Evolutionary conservation across 2,888 invertebrate species (phyloP).

Genomic region (Microchrysa polita): DNA sequence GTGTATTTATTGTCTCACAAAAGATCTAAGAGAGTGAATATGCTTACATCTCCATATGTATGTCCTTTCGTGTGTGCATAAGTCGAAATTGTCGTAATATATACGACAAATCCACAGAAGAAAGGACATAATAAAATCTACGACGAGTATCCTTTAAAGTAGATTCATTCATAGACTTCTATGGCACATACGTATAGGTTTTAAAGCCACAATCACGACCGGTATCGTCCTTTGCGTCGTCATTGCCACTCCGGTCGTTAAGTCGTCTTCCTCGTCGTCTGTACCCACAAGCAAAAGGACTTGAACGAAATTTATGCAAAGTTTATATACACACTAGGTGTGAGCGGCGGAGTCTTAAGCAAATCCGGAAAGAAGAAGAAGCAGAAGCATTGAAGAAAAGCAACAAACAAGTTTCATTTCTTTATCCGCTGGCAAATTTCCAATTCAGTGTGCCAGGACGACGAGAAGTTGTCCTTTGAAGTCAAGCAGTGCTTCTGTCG

Average conservation of each 20-base stretch:
- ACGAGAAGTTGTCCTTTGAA: constrained; percentile 28
- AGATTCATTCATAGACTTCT: constrained; percentile 13
- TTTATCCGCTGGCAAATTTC: constrained; percentile 29
- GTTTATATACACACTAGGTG: constrained; percentile 9
- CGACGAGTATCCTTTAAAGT: constrained; percentile 20
- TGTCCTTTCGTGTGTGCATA: background rate
- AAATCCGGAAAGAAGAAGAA: constrained; percentile 5
- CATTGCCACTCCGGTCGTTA: background rate
- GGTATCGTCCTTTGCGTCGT: background rate
- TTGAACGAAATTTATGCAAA: constrained; percentile 29
- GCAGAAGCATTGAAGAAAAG: too few relatives aligned
- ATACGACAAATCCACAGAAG: background rate
- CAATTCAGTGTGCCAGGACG: constrained; percentile 30
- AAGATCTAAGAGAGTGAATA: too few relatives aligned
- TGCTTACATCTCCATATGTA: too few relatives aligned
- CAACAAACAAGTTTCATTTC: constrained; percentile 17
- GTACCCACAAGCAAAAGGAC: too few relatives aligned
- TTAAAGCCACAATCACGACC: background rate
- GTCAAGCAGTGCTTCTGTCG: constrained; percentile 23
- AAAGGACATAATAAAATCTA: constrained; percentile 30
- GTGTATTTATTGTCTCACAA: too few relatives aligned
- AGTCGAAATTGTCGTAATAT: background rate
- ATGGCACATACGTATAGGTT: background rate
- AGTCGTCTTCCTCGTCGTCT: too few relatives aligned
- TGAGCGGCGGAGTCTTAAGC: constrained; percentile 1